Evolutionary conservation across 2,797 vertebrate species (phyloP), one percentile per base, ranked within the genome.

Genomic region (Acrossocheilus fasciatus): DNA sequence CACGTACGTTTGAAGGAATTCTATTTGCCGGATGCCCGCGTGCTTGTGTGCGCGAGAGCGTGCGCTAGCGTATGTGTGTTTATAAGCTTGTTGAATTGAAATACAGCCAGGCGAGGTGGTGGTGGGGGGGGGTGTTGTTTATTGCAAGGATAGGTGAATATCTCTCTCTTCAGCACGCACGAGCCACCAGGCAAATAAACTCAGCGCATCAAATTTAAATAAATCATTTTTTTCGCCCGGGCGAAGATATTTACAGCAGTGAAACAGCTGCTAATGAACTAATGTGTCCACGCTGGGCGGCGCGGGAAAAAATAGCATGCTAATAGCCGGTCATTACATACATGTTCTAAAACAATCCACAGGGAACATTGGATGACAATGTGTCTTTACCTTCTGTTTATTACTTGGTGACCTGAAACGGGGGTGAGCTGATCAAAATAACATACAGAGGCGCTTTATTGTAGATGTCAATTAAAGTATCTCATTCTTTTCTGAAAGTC

Each of bases 141-240:
- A 83, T 89, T 87, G 80, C 82, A 87, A 72, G 69, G 85, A 88
- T 87, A 91, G 86, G 85, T 90, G 84, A 89, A 89, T 82, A 76
- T 90, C 86, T 84, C 80, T 87, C 75, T 89, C 82, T 89, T 80
- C 86, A 88, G 82, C 83, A 82, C 83, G 59, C 84, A 88, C 82
- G 74, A 87, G 81, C 80, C 86, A 90, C 88, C 68, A 88, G 90
- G 87, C 84, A 89, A 90, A 91, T 89, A 89, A 88, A 90, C 81
- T 82, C 81, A 84, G 88, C 36, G 77, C 88, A 86, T 89, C 84
- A 91, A 83, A 90, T 91, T 86, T 88, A 86, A 90, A 92, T 91
- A 87, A 88, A 90, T 88, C 57, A 84, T 86, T 86, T 87, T 59
- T 88, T 83, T 73, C 47, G 57, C 69, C 81, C 77, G 72, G 77